Evolutionary conservation across 2,113 vertebrate genomes (phyloP).

Genomic region (Notothenia rossii): DNA sequence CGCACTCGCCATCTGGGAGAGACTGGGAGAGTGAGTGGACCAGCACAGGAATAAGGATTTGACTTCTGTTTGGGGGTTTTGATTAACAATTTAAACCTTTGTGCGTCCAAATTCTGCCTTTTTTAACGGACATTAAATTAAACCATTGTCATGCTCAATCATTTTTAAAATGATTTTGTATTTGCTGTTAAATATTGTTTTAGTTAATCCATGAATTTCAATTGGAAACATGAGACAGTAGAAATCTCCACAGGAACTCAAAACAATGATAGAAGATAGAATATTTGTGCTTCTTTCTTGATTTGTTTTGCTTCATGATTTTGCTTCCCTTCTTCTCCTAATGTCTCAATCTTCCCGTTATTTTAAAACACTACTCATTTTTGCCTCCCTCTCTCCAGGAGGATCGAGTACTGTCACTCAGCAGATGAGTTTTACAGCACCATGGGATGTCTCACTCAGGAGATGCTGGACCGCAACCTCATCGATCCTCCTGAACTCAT

Average conservation of each 20-base stretch:
- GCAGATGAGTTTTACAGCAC: conserved; percentile 98
- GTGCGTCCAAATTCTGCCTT: neutral
- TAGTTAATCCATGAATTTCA: neutral
- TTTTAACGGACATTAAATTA: neutral
- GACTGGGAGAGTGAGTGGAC: conserved; percentile 94
- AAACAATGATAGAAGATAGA: no score
- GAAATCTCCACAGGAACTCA: neutral
- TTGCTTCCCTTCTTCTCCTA: neutral
- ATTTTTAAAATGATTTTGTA: neutral
- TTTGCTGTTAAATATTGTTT: neutral
- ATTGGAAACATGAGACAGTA: neutral
- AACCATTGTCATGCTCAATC: neutral
- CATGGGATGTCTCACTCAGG: conserved; percentile 96
- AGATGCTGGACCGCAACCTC: conserved; percentile 95
- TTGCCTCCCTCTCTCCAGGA: conserved; percentile 74
- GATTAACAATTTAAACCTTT: neutral
- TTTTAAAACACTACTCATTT: neutral
- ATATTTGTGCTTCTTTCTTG: no score
- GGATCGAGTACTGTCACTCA: conserved; percentile 94
- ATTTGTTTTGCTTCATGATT: no score
- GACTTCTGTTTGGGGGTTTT: neutral
- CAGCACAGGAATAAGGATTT: neutral
- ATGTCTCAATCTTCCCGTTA: neutral
- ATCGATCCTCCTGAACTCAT: conserved; percentile 94
- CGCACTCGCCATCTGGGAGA: conserved; percentile 95